Conservation (phyloP, 2,797 vertebrate species). For the Bradypodion pumilum region DNA sequence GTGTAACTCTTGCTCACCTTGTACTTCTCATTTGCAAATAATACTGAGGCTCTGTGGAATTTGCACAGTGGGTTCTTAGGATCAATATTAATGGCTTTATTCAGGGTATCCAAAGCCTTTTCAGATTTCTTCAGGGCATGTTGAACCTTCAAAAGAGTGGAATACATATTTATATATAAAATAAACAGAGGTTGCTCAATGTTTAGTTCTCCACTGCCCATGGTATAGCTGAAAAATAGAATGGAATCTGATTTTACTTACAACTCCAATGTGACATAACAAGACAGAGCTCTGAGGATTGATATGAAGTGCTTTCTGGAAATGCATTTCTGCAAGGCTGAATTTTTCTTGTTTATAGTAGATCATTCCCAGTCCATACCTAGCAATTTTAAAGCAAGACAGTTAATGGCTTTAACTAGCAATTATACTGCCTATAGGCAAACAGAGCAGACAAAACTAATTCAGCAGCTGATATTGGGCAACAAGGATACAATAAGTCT, state of each 20-base stretch:
- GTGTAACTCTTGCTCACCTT: conserved; percentile 79
- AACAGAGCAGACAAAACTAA: neutral
- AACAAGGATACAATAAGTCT: neutral
- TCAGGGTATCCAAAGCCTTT: conserved; percentile 94
- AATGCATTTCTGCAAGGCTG: conserved; percentile 97
- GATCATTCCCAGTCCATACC: conserved; percentile 98
- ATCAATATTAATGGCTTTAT: conserved; percentile 94
- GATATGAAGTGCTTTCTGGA: conserved; percentile 97
- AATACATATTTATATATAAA: too few species aligned
- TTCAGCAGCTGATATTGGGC: neutral
- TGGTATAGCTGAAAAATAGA: neutral
- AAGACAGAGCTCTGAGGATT: conserved; percentile 98
- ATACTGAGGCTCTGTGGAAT: conserved; percentile 96
- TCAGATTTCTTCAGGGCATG: conserved; percentile 97
- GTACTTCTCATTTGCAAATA: conserved; percentile 98
- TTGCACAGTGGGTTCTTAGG: conserved; percentile 99
- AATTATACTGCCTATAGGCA: neutral
- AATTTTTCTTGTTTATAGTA: conserved; percentile 99
- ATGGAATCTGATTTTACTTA: conserved; percentile 73
- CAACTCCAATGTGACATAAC: conserved; percentile 97
- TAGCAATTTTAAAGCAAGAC: conserved; percentile 69
- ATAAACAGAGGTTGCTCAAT: neutral
- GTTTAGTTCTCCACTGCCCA: neutral
- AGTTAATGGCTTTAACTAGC: neutral
- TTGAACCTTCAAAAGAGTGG: conserved; percentile 82